Conservation (phyloP, 2,888 invertebrate genomes). For the Alcis repandata region DNA sequence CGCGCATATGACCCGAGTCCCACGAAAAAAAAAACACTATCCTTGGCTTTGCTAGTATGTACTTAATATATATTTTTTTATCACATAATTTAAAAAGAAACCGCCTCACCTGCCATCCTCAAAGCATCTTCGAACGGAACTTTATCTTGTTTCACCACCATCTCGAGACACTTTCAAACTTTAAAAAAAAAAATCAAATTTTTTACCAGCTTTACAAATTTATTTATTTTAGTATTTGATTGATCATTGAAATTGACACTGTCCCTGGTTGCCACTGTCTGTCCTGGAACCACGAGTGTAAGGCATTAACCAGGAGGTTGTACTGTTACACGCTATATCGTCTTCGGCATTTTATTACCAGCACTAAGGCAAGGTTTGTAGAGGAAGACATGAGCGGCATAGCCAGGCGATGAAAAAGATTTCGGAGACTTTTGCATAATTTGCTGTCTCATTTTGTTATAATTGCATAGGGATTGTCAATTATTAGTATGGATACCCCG, state of each 20-base stretch:
- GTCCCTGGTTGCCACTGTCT: too few species aligned
- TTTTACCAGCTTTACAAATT: not conserved
- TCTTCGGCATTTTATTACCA: not conserved
- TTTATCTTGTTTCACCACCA: slow-evolving; percentile 52
- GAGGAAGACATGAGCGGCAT: not conserved
- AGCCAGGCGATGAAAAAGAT: not conserved
- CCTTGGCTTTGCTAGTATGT: too few species aligned
- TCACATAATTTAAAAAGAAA: too few species aligned
- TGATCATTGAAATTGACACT: too few species aligned
- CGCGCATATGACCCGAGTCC: too few species aligned
- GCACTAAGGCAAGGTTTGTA: not conserved
- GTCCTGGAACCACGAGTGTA: not conserved
- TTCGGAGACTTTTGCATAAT: too few species aligned
- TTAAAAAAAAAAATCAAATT: not conserved
- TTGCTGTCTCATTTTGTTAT: too few species aligned
- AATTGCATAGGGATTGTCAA: too few species aligned
- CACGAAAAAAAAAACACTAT: too few species aligned
- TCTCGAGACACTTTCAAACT: not conserved
- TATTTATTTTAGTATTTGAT: too few species aligned
- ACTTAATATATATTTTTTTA: too few species aligned
- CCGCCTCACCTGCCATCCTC: slow-evolving; percentile 60
- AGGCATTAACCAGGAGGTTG: not conserved
- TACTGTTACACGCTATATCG: not conserved
- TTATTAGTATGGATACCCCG: too few species aligned
- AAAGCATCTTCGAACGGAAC: slow-evolving; percentile 67